phyloP scores from a whole-genome alignment of 1,140 invertebrate genomes.

The Lysiphlebus fabarum region DNA sequence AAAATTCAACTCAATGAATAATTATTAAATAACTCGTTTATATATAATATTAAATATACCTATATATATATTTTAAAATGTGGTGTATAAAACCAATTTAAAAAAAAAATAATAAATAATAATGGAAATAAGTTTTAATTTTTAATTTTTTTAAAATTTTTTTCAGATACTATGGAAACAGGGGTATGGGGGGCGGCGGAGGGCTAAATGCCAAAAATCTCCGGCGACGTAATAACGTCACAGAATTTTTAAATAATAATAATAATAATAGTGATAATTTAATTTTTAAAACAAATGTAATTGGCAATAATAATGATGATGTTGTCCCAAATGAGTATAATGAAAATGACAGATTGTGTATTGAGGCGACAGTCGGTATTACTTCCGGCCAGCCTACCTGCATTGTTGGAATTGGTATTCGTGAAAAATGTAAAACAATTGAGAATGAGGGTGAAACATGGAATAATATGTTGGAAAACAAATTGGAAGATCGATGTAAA shows the following conservation, averaged over 20 bases:
- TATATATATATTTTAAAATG: too few species aligned
- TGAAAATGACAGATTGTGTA: conserved; percentile 25
- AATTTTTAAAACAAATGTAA: neutral
- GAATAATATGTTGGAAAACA: conserved; percentile 1
- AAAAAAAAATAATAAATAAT: too few species aligned
- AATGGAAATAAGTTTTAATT: too few species aligned
- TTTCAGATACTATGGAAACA: conserved; percentile 54
- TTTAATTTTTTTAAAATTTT: too few species aligned
- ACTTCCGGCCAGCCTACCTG: conserved; percentile 52
- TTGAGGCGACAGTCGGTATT: conserved; percentile 31
- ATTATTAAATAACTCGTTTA: too few species aligned
- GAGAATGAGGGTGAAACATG: conserved; percentile 1
- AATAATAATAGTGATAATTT: conserved; percentile 14
- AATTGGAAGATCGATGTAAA: conserved; percentile 28
- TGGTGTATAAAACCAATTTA: too few species aligned
- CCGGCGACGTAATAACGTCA: conserved; percentile 45
- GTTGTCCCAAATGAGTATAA: conserved; percentile 27
- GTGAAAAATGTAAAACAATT: conserved; percentile 20
- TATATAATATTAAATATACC: too few species aligned
- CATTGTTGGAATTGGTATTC: conserved; percentile 29
- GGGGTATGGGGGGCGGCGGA: conserved; percentile 56
- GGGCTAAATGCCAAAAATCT: conserved; percentile 55
- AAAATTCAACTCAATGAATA: too few species aligned
- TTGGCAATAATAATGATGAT: conserved; percentile 28
- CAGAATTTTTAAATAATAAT: conserved; percentile 31